A percentile compares a stretch with the other conserved stretches of the same genome.
These are phyloP conservation scores for Eurystomus glaucurus DNA, from an alignment of 2,797 vertebrate genomes.

Conservation along the genomic window DNA sequence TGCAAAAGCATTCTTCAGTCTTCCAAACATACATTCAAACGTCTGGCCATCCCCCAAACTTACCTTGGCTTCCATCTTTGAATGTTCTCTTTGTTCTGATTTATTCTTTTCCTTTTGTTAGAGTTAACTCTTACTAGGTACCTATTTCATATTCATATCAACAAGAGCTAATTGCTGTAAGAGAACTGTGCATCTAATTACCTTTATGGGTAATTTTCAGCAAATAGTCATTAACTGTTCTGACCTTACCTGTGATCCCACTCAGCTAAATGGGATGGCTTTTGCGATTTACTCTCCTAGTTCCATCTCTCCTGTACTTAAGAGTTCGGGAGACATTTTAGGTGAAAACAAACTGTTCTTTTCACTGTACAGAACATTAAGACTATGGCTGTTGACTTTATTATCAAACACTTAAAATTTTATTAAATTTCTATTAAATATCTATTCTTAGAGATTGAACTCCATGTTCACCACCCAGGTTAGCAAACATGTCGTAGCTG, in stretches of 20 bases:
- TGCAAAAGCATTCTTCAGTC: neutral
- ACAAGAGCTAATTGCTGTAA: slow-evolving; percentile 28
- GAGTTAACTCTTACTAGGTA: neutral
- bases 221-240: slow-evolving; percentile 30
- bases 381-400: neutral
- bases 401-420: neutral
- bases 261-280: neutral
- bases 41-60: neutral
- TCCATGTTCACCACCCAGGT: neutral
- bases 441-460: neutral
- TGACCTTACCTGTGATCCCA: slow-evolving; percentile 14
- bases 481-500: neutral
- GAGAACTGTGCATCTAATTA: neutral
- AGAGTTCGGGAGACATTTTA: neutral
- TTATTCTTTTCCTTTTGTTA: neutral
- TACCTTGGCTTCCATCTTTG: neutral
- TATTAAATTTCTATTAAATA: neutral
- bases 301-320: neutral
- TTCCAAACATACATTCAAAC: neutral
- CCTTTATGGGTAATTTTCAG: slow-evolving; percentile 21
- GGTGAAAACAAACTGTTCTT: neutral
- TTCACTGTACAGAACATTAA: neutral
- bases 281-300: neutral
- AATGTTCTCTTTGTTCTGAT: neutral
- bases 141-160: slow-evolving; percentile 5